These are phyloP conservation scores for Oreonectes daqikongensis DNA, from an alignment of 2,797 vertebrate species.

Conservation along the genomic window DNA sequence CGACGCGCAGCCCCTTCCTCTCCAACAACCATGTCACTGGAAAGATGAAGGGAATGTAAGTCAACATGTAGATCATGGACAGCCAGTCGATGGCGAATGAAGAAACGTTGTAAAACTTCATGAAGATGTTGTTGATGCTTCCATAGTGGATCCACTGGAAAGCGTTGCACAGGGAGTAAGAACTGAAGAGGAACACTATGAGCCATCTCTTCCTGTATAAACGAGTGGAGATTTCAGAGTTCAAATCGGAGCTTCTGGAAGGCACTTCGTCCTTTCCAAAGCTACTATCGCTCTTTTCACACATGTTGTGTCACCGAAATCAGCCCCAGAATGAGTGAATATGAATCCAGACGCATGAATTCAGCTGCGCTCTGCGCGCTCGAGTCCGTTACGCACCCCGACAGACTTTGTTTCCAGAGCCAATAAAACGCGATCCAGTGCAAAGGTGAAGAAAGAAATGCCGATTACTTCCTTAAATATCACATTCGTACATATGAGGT, in stretches of 20 bases:
- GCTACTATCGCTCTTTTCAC: background rate
- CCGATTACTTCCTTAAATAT: too few species aligned
- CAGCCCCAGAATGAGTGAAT: background rate
- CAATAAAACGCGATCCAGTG: background rate
- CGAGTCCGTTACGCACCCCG: background rate
- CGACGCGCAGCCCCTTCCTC: slow-evolving; percentile 83
- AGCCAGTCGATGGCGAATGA: slow-evolving; percentile 86
- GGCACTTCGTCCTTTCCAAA: slow-evolving; percentile 3
- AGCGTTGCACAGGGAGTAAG: slow-evolving; percentile 89
- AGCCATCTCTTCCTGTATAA: slow-evolving; percentile 81
- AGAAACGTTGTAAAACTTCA: slow-evolving; percentile 84
- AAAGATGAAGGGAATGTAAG: slow-evolving; percentile 91
- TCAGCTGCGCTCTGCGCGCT: background rate
- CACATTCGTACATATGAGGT: background rate
- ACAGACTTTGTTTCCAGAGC: slow-evolving; percentile 5
- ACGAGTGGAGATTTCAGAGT: slow-evolving; percentile 53
- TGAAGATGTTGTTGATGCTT: slow-evolving; percentile 89
- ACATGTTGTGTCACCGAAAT: background rate
- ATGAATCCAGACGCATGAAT: too few species aligned
- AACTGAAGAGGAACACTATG: slow-evolving; percentile 86
- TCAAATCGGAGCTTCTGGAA: slow-evolving; percentile 17
- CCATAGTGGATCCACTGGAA: slow-evolving; percentile 98
- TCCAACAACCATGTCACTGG: slow-evolving; percentile 93
- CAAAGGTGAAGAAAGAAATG: slow-evolving; percentile 13
- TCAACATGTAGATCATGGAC: slow-evolving; percentile 92